These are phyloP conservation scores for Desmodus rotundus DNA, from an alignment of 2,113 vertebrate genomes.

Conservation along the genomic window DNA sequence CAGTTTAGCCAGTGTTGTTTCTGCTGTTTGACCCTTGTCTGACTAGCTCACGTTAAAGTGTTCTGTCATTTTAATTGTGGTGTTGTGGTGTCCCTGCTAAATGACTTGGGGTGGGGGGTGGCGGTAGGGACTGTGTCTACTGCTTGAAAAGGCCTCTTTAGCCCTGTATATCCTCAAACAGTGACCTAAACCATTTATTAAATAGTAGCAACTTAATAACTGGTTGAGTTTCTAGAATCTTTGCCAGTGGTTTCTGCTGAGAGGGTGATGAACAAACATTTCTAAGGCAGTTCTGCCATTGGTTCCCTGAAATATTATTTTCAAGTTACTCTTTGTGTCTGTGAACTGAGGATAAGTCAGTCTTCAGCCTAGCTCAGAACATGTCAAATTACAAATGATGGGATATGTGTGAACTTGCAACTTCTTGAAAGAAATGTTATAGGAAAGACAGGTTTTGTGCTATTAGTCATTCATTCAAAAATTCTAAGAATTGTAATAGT, in stretches of 20 bases:
- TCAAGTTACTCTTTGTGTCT: neutral
- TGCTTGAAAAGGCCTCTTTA: neutral
- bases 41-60: neutral
- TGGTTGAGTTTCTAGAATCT: neutral
- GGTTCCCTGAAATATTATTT: neutral
- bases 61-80: neutral
- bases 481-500: neutral
- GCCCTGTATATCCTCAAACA: neutral
- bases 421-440: neutral
- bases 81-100: neutral
- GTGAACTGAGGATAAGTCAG: neutral
- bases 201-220: neutral
- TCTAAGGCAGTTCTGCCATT: neutral
- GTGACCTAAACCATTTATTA: neutral
- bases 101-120: neutral
- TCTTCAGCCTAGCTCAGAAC: neutral
- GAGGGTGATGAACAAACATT: neutral
- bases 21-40: neutral
- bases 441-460: neutral
- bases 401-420: neutral
- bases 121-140: neutral
- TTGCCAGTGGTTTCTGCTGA: neutral
- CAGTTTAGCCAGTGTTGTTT: neutral
- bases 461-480: constrained; percentile 35
- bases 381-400: constrained; percentile 38